Evolutionary conservation across 2,797 vertebrate species (phyloP).

Genomic region (Adrianichthys oophorus): DNA sequence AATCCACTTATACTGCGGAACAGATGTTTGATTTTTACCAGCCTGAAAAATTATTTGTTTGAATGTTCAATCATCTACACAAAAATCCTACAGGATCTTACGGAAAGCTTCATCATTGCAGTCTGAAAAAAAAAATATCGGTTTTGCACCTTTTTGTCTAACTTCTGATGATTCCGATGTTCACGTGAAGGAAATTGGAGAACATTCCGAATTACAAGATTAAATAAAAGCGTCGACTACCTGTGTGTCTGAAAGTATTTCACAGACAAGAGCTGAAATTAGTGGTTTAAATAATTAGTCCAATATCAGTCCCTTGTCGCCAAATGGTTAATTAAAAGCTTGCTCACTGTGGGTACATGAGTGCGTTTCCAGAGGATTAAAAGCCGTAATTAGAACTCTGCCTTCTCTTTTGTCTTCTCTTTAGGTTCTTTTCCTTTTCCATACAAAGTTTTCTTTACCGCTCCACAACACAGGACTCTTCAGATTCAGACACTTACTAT

Average conservation of each 20-base stretch:
- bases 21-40: slow-evolving; percentile 15
- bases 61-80: neutral
- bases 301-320: slow-evolving; percentile 61
- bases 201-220: slow-evolving; percentile 44
- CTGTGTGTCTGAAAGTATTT: slow-evolving; percentile 30
- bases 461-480: no score
- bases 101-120: no score
- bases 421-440: slow-evolving; percentile 29
- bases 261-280: slow-evolving; percentile 40
- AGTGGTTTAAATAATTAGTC: slow-evolving; percentile 67
- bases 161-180: no score
- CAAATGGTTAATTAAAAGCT: slow-evolving; percentile 72
- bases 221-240: slow-evolving; percentile 36
- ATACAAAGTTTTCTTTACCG: slow-evolving; percentile 2
- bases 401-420: slow-evolving; percentile 39
- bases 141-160: no score
- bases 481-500: no score
- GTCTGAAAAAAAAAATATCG: no score
- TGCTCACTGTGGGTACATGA: slow-evolving; percentile 37
- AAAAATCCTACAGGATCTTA: neutral
- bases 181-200: no score
- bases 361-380: slow-evolving; percentile 68
- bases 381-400: slow-evolving; percentile 69
- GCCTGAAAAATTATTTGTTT: slow-evolving; percentile 3
- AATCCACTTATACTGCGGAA: slow-evolving; percentile 8